phyloP scores from a whole-genome alignment of 2,888 invertebrate genomes.

The Therioaphis trifolii region DNA sequence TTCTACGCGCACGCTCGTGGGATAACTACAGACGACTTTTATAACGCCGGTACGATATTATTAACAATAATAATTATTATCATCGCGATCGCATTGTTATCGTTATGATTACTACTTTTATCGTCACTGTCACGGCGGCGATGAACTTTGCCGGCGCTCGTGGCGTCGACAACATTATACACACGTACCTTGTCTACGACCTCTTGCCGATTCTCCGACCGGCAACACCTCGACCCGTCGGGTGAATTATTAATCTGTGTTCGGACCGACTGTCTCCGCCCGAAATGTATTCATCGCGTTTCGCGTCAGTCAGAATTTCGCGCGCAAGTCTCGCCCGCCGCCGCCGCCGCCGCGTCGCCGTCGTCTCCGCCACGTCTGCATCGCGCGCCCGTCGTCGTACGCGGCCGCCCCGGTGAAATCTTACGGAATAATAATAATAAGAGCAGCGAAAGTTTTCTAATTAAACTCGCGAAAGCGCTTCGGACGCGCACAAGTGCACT shows the following conservation, averaged over 20 bases:
- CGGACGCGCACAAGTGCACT: background rate
- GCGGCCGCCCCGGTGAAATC: slow-evolving; percentile 18
- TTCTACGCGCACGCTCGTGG: too few species aligned
- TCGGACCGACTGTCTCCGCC: slow-evolving; percentile 9
- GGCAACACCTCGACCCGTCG: background rate
- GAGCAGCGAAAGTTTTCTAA: slow-evolving; percentile 52
- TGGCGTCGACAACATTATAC: background rate
- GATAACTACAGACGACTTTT: too few species aligned
- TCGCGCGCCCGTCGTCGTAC: background rate
- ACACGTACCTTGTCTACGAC: background rate
- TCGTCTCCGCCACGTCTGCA: background rate
- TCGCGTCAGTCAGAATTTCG: slow-evolving; percentile 25
- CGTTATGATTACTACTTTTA: background rate
- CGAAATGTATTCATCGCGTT: slow-evolving; percentile 46
- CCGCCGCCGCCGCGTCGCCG: background rate
- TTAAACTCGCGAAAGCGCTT: slow-evolving; percentile 55
- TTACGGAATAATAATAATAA: slow-evolving; percentile 41
- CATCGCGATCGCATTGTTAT: background rate
- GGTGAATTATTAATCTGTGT: slow-evolving; percentile 48
- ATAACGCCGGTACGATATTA: too few species aligned
- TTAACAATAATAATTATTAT: background rate
- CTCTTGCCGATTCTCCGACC: background rate
- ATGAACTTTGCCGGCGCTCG: background rate
- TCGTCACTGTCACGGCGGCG: background rate
- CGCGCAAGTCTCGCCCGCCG: background rate